Evolutionary conservation across 2,797 vertebrate species (phyloP), one percentile per base, ranked within the genome.

Genomic region (Galaxias olidus): DNA sequence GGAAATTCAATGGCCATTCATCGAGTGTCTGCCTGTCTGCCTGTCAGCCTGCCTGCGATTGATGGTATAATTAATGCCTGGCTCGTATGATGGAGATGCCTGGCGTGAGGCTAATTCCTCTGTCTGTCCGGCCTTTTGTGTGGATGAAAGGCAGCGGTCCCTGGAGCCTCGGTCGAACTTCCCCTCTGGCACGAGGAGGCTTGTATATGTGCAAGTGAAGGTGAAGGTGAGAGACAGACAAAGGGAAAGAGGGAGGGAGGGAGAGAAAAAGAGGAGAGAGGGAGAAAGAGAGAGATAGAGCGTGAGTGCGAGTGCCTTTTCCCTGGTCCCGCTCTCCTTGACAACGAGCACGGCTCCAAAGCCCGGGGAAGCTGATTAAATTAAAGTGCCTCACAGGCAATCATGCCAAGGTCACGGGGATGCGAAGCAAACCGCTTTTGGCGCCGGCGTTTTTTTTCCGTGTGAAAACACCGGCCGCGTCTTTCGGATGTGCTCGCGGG

Each of bases 361-460:
- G 80, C 83, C 81, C 68, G 65, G 83, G 79, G 82, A 82, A 89
- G 87, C 81, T 88, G 88, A 93, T 93, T 91, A 90, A 90, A 92
- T 91, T 92, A 90, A 91, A 92, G 85, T 84, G 85, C 78, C 88
- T 90, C 85, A 78, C 84, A 87, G 85, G 86, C 88, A 89, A 90
- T 90, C 87, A 87, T 77, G 86, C 83, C 89, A 91, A 93, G 90
- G 91, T 93, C 88, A 90, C 83, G 88, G 79, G 80, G 84, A 89
- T 80, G 81, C 84, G 75, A 84, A n/a, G 81, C 86, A 89, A 88
- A 89, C 81, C 75, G 82, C 86, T 88, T 84, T 73, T 87, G 87
- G 86, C 87, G 87, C 76, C 83, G 78, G 76, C 82, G 84, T 86
- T 82, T 73, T 81, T 72, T 64, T 61, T 65, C 68, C 81, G 74